Conservation (phyloP, 2,113 vertebrate genomes). For the Pandion haliaetus region DNA sequence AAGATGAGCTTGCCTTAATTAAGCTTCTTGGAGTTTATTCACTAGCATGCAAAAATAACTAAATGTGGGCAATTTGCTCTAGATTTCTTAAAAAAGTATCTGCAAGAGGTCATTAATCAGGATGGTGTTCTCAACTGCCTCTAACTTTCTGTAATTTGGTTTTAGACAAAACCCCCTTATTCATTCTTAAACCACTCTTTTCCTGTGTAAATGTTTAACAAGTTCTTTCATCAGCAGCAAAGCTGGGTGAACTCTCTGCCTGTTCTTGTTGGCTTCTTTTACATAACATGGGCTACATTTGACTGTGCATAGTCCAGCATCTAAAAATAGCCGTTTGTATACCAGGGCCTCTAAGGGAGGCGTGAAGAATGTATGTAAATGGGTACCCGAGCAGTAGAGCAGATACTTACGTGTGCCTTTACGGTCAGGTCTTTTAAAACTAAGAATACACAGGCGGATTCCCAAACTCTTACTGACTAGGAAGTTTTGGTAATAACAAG, state of each 20-base stretch:
- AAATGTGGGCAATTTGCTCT: not conserved
- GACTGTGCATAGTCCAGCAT: accelerated
- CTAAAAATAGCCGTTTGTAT: not conserved
- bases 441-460: not conserved
- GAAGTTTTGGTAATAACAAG: not conserved
- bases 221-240: not conserved
- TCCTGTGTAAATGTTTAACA: not conserved
- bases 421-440: not conserved
- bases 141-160: not conserved
- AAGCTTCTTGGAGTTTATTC: constrained; percentile 9
- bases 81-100: not conserved
- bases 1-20: constrained; percentile 21
- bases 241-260: not conserved
- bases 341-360: not conserved
- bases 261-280: not conserved
- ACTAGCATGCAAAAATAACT: not conserved
- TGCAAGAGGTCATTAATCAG: not conserved
- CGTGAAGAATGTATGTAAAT: not conserved
- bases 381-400: not conserved
- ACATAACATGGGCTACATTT: not conserved
- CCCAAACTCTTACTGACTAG: not conserved
- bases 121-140: not conserved
- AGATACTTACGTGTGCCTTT: not conserved
- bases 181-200: not conserved
- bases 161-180: not conserved